Evolutionary conservation across 2,113 vertebrate species (phyloP).

Genomic region (Ophiodon elongatus): DNA sequence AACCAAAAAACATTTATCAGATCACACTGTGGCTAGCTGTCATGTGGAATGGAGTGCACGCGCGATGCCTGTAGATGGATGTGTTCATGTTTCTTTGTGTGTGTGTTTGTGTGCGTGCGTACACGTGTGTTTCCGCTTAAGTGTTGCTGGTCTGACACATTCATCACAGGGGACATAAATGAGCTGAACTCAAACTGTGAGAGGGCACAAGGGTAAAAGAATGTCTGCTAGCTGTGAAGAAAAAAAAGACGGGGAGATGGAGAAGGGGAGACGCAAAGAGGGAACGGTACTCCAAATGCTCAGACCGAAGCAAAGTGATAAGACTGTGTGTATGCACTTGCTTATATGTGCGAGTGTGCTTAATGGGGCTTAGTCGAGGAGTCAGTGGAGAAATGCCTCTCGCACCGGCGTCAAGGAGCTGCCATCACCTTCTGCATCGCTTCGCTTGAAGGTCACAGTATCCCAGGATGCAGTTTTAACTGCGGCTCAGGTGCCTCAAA

Average conservation of each 20-base stretch:
- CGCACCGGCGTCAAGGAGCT: conserved; percentile 9
- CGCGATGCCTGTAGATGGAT: neutral
- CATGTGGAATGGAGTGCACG: conserved; percentile 20
- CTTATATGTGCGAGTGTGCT: conserved; percentile 45
- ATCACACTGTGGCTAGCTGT: conserved; percentile 51
- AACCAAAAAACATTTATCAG: conserved; percentile 69
- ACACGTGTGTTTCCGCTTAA: conserved; percentile 30
- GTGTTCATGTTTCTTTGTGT: conserved; percentile 23
- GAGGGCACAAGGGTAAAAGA: conserved; percentile 34
- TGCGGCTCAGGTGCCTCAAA: conserved; percentile 18
- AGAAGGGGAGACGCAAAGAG: neutral
- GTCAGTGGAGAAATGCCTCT: conserved; percentile 11
- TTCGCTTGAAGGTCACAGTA: conserved; percentile 47
- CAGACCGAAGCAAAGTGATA: conserved; percentile 15
- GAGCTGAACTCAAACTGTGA: conserved; percentile 56
- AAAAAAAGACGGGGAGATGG: neutral
- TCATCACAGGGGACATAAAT: conserved; percentile 68
- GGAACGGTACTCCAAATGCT: neutral
- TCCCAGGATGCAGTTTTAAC: neutral
- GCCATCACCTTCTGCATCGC: conserved; percentile 36
- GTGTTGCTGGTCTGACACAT: conserved; percentile 64
- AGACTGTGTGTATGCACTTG: conserved; percentile 16
- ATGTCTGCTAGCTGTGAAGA: conserved; percentile 47
- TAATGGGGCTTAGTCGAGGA: conserved; percentile 54
- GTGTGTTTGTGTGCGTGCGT: neutral